Conservation (phyloP, 2,113 vertebrate genomes). For the Ivindomyrus marchei region DNA sequence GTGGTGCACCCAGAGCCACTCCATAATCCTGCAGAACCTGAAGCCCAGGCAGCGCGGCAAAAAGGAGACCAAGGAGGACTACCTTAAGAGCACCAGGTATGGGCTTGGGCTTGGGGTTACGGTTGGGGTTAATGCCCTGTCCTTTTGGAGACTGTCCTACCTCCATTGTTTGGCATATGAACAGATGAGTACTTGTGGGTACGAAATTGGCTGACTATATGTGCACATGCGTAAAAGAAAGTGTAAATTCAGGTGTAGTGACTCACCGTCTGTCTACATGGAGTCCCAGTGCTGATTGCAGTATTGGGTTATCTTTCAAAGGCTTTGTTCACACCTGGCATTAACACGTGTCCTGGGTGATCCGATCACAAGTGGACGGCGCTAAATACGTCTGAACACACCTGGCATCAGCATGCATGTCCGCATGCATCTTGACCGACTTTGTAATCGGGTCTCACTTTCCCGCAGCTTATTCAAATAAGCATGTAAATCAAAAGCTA, state of each 20-base stretch:
- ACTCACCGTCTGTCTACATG: neutral
- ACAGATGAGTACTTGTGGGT: neutral
- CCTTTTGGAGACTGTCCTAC: neutral
- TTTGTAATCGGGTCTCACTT: too few species aligned
- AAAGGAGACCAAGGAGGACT: slow-evolving; percentile 81
- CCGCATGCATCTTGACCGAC: too few species aligned
- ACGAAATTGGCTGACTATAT: neutral
- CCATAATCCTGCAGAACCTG: slow-evolving; percentile 78
- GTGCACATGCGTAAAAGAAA: neutral
- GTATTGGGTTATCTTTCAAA: neutral
- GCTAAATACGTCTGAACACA: too few species aligned
- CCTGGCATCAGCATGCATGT: too few species aligned
- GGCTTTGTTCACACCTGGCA: too few species aligned
- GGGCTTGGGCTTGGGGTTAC: neutral
- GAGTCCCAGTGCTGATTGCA: neutral
- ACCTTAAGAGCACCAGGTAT: slow-evolving; percentile 78
- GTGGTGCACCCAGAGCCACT: slow-evolving; percentile 88
- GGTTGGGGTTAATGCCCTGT: neutral
- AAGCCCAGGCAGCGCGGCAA: slow-evolving; percentile 72
- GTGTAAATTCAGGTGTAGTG: neutral
- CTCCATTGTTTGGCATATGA: neutral
- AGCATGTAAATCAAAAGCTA: too few species aligned
- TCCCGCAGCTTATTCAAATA: too few species aligned
- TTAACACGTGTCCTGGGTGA: too few species aligned
- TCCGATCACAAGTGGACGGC: too few species aligned